A percentile compares a stretch with the other conserved stretches of the same genome.
Evolutionary conservation across 2,113 vertebrate species (phyloP).

Genomic region (Arvicanthis niloticus): DNA sequence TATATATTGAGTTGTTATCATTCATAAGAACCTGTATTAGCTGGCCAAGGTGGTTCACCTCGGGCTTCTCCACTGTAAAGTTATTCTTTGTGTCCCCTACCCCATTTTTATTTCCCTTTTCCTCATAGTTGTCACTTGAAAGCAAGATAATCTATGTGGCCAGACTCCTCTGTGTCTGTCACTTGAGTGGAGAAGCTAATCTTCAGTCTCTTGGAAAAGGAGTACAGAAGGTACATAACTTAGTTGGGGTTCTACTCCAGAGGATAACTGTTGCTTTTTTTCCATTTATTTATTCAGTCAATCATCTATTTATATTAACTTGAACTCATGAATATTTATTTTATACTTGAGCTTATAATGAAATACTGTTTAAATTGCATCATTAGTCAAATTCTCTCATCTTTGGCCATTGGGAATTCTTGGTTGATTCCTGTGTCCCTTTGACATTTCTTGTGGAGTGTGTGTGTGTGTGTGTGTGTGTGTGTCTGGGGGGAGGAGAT

Average conservation of each 20-base stretch:
- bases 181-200: background rate
- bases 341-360: background rate
- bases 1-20: background rate
- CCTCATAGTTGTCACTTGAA: background rate
- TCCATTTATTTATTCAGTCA: background rate
- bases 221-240: too few relatives aligned
- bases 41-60: background rate
- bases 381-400: background rate
- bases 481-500: background rate
- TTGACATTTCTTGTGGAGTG: background rate
- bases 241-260: background rate
- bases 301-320: background rate
- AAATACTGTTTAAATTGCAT: background rate
- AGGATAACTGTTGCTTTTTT: background rate
- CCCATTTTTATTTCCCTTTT: background rate
- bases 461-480: background rate
- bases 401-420: background rate
- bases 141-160: background rate
- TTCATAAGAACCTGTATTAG: background rate
- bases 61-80: background rate
- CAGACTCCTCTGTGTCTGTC: background rate
- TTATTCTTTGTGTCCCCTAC: background rate
- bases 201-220: background rate
- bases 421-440: background rate
- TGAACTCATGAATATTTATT: slow-evolving; percentile 29